A percentile compares a stretch with the other conserved stretches of the same genome.
These are phyloP conservation scores for Epizoanthus ramosus DNA, from an alignment of 92 coral and sea anemone species.

Conservation along the genomic window DNA sequence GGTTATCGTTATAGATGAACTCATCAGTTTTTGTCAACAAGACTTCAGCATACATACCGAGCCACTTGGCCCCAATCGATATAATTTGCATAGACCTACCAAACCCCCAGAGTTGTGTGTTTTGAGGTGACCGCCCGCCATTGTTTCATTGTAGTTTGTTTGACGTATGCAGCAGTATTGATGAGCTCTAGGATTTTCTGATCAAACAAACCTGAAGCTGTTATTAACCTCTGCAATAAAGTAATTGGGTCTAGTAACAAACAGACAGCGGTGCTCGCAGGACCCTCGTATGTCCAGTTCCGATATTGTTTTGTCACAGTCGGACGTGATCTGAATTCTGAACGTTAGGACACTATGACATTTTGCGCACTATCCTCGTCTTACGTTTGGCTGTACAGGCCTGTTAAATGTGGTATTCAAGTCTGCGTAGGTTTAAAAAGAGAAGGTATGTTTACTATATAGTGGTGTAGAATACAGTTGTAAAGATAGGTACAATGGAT, in stretches of 20 bases:
- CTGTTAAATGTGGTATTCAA: slow-evolving; percentile 11
- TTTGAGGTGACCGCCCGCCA: slow-evolving; percentile 24
- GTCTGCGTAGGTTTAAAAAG: slow-evolving; percentile 7
- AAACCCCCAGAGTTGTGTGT: slow-evolving; percentile 27
- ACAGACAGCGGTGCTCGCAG: background rate
- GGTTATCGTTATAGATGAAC: too few relatives aligned
- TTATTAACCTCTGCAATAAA: slow-evolving; percentile 29
- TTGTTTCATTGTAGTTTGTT: slow-evolving; percentile 1
- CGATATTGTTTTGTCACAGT: background rate
- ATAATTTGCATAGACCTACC: slow-evolving; percentile 20
- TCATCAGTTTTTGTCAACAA: too few relatives aligned
- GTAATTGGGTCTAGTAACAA: slow-evolving; percentile 6
- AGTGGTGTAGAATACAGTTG: background rate
- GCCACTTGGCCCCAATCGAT: slow-evolving; percentile 25
- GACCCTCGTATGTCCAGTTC: background rate
- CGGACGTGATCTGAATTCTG: background rate
- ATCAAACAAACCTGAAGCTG: slow-evolving; percentile 35
- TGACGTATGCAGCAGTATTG: slow-evolving; percentile 13
- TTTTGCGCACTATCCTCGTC: slow-evolving; percentile 24
- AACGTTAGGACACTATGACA: slow-evolving; percentile 4
- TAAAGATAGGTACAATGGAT: background rate
- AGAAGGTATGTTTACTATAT: background rate
- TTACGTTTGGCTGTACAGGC: slow-evolving; percentile 27
- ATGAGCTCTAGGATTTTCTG: slow-evolving; percentile 26
- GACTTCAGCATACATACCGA: background rate